Evolutionary conservation across 2,888 invertebrate genomes (phyloP).

Genomic region (Drosophila incognita): DNA sequence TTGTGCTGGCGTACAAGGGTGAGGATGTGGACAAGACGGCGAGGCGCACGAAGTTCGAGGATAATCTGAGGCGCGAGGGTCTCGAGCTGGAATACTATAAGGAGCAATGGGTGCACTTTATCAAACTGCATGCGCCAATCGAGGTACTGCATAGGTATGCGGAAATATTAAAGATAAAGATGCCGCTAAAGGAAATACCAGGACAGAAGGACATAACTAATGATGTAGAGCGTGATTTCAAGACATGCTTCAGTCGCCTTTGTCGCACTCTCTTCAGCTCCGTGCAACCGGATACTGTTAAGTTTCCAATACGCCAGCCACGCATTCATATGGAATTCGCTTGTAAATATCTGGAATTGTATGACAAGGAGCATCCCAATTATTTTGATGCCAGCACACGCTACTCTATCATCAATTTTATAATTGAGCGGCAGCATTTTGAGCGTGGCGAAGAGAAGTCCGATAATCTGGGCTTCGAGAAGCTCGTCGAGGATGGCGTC

Average conservation of each 20-base stretch:
- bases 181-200: constrained; percentile 89
- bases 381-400: constrained; percentile 89
- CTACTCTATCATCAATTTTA: constrained; percentile 90
- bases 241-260: constrained; percentile 85
- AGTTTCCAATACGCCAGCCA: constrained; percentile 88
- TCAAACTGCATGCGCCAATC: constrained; percentile 90
- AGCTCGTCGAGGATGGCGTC: constrained; percentile 88
- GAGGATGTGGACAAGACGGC: constrained; percentile 71
- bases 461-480: constrained; percentile 88
- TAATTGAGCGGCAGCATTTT: constrained; percentile 90
- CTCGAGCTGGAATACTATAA: constrained; percentile 88
- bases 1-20: constrained; percentile 87
- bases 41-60: constrained; percentile 87
- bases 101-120: constrained; percentile 88
- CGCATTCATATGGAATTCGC: constrained; percentile 89
- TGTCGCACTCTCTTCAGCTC: constrained; percentile 86
- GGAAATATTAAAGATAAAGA: constrained; percentile 90
- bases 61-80: constrained; percentile 87
- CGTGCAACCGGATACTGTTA: constrained; percentile 87
- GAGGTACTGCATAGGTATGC: constrained; percentile 90
- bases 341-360: constrained; percentile 90
- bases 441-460: constrained; percentile 85
- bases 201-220: constrained; percentile 84
- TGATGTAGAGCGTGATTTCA: constrained; percentile 76
- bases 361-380: constrained; percentile 87